Evolutionary conservation across 2,888 invertebrate genomes (phyloP).

Genomic region (Odontomyia ornata): DNA sequence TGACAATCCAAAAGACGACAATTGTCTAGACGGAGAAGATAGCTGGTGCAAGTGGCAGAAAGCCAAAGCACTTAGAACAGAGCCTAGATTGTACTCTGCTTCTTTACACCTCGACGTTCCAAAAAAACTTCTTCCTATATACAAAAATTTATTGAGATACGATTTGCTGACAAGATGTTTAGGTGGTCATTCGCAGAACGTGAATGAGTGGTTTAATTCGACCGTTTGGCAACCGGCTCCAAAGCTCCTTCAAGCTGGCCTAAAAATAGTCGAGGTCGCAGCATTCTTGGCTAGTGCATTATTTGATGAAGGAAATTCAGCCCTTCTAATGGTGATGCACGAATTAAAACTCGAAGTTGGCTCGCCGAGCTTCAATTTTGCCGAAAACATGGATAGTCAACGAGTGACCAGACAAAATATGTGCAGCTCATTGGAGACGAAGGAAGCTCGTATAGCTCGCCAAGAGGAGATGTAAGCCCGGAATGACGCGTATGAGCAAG

Average conservation of each 20-base stretch:
- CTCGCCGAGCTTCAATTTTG: not conserved
- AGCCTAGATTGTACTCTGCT: not conserved
- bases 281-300: not conserved
- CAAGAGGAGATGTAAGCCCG: no score
- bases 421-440: no score
- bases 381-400: not conserved
- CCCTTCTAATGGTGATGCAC: not conserved
- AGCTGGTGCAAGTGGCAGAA: not conserved
- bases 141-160: not conserved
- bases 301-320: not conserved
- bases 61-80: not conserved
- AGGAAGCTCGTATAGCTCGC: no score
- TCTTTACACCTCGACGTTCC: not conserved
- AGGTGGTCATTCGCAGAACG: not conserved
- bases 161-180: not conserved
- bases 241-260: no score
- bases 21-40: slow-evolving; percentile 49
- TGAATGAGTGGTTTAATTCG: not conserved
- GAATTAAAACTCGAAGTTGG: not conserved
- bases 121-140: not conserved
- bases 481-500: no score
- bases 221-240: not conserved
- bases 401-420: not conserved
- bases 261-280: not conserved
- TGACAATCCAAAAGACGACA: slow-evolving; percentile 52